Evolutionary conservation across 2,797 vertebrate species (phyloP).

Genomic region (Mormyrus proboscirostris): DNA sequence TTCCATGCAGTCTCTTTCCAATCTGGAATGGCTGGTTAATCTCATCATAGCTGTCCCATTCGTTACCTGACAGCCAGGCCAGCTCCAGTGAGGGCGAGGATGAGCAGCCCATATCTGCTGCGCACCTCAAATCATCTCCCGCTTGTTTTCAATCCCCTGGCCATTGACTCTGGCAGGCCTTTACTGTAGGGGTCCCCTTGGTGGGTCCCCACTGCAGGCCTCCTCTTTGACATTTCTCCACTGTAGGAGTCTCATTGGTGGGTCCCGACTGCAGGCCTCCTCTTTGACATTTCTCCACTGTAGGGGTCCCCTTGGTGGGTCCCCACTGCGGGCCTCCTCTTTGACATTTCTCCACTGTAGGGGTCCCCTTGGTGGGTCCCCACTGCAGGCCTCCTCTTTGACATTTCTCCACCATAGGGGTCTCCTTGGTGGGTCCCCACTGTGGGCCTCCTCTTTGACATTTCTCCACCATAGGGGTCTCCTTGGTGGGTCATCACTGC

Average conservation of each 20-base stretch:
- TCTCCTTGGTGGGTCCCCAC: background rate
- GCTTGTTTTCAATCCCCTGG: background rate
- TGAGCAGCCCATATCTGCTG: background rate
- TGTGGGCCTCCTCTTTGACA: background rate
- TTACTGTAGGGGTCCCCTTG: background rate
- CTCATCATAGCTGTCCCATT: background rate
- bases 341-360: background rate
- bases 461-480: background rate
- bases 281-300: background rate
- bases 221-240: background rate
- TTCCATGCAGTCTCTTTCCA: background rate
- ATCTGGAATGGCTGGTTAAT: background rate
- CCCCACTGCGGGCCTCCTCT: background rate
- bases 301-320: background rate
- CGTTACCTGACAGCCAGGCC: background rate
- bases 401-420: background rate
- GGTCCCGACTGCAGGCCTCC: background rate
- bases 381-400: background rate
- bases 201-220: background rate
- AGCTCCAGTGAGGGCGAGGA: background rate
- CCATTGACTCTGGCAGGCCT: background rate
- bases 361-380: background rate
- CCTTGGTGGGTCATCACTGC: background rate
- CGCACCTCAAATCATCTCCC: background rate
- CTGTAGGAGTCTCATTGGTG: background rate